Evolutionary conservation across 2,113 vertebrate genomes (phyloP).

Genomic region (Orycteropus afer): DNA sequence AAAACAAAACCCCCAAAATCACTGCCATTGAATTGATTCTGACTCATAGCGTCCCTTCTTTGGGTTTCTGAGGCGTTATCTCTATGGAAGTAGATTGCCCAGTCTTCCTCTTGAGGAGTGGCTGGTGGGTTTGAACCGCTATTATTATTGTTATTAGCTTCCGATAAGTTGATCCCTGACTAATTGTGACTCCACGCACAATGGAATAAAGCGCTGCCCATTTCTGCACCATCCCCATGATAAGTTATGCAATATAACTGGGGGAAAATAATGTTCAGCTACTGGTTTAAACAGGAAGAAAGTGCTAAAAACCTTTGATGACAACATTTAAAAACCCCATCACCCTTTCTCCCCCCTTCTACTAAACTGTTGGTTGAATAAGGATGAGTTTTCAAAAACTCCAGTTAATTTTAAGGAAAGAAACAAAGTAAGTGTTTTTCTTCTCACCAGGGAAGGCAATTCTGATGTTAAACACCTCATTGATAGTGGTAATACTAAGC

Average conservation of each 20-base stretch:
- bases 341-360: background rate
- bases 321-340: slow-evolving; percentile 49
- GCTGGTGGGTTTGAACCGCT: too few species aligned
- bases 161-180: background rate
- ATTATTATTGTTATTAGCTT: background rate
- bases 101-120: too few species aligned
- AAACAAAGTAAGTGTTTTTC: slow-evolving; percentile 80
- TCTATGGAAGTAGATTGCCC: too few species aligned
- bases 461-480: slow-evolving; percentile 85
- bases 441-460: slow-evolving; percentile 85
- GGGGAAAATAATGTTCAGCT: background rate
- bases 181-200: background rate
- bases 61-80: too few species aligned
- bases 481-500: slow-evolving; percentile 80
- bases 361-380: slow-evolving; percentile 63
- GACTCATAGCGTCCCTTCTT: too few species aligned
- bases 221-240: too few species aligned
- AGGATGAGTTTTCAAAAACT: slow-evolving; percentile 77
- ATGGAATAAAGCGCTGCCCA: background rate
- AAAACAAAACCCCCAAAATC: too few species aligned
- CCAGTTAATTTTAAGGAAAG: slow-evolving; percentile 75
- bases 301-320: background rate
- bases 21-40: too few species aligned
- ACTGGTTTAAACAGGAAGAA: background rate
- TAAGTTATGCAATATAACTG: background rate